These are phyloP conservation scores for Antheraea mylitta DNA, from an alignment of 1,140 invertebrate genomes.

Conservation along the genomic window DNA sequence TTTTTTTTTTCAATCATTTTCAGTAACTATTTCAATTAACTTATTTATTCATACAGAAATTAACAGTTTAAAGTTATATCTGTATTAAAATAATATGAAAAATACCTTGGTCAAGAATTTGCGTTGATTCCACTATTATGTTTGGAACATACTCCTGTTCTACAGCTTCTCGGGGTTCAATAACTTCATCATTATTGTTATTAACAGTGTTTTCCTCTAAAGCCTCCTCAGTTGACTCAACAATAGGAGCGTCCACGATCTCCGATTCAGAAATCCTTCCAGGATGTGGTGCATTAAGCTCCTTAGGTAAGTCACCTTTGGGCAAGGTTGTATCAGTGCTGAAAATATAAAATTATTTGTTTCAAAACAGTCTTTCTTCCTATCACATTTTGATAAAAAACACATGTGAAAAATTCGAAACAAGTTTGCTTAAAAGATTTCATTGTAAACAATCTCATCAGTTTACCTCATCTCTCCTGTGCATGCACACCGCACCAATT, in stretches of 20 bases:
- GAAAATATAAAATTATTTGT: conserved; percentile 8
- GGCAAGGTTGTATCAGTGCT: conserved; percentile 51
- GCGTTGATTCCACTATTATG: conserved; percentile 18
- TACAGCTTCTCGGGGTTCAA: conserved; percentile 26
- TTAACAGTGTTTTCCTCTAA: conserved; percentile 21
- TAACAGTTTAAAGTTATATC: too few species aligned
- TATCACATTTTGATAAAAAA: too few species aligned
- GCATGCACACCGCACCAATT: too few species aligned
- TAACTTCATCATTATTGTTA: conserved; percentile 28
- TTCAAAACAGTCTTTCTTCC: too few species aligned
- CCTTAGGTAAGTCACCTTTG: conserved; percentile 44
- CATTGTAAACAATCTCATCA: too few species aligned
- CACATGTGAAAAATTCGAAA: too few species aligned
- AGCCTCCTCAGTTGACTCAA: conserved; percentile 28
- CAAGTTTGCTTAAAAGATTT: too few species aligned
- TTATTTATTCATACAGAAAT: too few species aligned
- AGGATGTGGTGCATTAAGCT: conserved; percentile 25
- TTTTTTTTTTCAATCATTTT: too few species aligned
- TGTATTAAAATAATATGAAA: background rate
- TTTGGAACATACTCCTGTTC: conserved; percentile 17
- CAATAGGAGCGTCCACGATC: background rate
- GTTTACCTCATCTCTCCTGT: too few species aligned
- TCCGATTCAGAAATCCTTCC: conserved; percentile 18
- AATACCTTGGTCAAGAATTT: conserved; percentile 34
- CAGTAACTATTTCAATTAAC: too few species aligned